Evolutionary conservation across 2,797 vertebrate genomes (phyloP).

Genomic region (Todus mexicanus): DNA sequence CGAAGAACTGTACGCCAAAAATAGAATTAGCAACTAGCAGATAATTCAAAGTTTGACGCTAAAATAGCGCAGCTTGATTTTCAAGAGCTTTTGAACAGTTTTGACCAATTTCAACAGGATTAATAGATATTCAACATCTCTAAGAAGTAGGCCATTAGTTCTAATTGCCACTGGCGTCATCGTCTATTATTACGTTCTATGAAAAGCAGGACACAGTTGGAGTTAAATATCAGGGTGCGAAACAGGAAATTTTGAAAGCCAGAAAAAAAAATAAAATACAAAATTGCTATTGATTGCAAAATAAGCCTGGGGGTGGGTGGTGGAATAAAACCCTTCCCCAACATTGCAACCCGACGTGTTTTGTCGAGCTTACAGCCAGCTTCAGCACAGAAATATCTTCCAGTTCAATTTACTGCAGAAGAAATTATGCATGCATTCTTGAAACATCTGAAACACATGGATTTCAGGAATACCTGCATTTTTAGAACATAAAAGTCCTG

Average conservation of each 20-base stretch:
- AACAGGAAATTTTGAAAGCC: neutral
- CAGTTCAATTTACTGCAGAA: neutral
- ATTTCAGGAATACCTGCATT: neutral
- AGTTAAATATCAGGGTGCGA: slow-evolving; percentile 1
- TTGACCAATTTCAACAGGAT: neutral
- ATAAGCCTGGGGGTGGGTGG: neutral
- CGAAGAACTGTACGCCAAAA: neutral
- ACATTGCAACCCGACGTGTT: neutral
- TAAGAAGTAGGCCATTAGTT: neutral
- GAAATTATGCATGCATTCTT: neutral
- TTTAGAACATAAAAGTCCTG: neutral
- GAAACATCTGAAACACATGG: neutral
- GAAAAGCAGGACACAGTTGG: neutral
- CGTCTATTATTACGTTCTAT: neutral
- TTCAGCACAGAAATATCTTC: neutral
- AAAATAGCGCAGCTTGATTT: neutral
- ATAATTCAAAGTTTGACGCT: neutral
- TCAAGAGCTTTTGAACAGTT: neutral
- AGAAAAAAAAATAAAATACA: neutral
- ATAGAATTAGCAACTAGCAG: neutral
- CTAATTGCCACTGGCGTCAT: neutral
- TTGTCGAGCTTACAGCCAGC: neutral
- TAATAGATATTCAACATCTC: neutral
- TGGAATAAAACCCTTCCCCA: neutral
- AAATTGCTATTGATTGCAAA: slow-evolving; percentile 15